Evolutionary conservation across 2,113 vertebrate species (phyloP).

Genomic region (Furnarius figulus): DNA sequence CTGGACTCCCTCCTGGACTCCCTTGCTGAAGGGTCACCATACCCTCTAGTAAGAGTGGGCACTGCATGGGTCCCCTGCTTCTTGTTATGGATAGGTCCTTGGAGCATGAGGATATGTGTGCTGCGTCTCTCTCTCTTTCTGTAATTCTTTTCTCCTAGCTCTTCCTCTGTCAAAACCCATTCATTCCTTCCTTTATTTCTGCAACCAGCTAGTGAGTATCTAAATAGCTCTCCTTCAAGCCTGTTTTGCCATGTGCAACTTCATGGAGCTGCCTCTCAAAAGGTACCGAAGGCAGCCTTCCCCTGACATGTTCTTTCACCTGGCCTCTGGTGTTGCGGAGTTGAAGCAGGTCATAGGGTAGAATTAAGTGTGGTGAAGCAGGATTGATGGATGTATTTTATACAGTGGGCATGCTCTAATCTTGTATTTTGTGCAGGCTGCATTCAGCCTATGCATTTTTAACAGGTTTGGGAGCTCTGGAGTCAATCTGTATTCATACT

Average conservation of each 20-base stretch:
- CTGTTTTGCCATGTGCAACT: neutral
- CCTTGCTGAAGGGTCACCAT: conserved; percentile 66
- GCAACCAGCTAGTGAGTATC: neutral
- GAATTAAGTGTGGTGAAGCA: neutral
- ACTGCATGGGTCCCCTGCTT: neutral
- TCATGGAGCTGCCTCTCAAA: neutral
- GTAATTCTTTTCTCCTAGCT: neutral
- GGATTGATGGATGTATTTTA: neutral
- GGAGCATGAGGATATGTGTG: neutral
- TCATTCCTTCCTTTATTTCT: neutral
- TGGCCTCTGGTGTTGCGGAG: neutral
- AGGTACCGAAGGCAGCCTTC: neutral
- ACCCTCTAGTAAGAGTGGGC: conserved; percentile 73
- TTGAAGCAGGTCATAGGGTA: neutral
- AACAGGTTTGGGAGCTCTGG: neutral
- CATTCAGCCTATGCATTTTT: neutral
- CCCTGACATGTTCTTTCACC: neutral
- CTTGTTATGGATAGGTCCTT: neutral
- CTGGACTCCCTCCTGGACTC: conserved; percentile 89
- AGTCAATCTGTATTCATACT: neutral
- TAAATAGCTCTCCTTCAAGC: neutral
- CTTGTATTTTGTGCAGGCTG: neutral
- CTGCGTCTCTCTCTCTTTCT: neutral
- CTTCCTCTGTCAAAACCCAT: neutral
- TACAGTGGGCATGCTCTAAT: neutral